Evolutionary conservation across 1,140 invertebrate species (phyloP).

Genomic region (Battus philenor): DNA sequence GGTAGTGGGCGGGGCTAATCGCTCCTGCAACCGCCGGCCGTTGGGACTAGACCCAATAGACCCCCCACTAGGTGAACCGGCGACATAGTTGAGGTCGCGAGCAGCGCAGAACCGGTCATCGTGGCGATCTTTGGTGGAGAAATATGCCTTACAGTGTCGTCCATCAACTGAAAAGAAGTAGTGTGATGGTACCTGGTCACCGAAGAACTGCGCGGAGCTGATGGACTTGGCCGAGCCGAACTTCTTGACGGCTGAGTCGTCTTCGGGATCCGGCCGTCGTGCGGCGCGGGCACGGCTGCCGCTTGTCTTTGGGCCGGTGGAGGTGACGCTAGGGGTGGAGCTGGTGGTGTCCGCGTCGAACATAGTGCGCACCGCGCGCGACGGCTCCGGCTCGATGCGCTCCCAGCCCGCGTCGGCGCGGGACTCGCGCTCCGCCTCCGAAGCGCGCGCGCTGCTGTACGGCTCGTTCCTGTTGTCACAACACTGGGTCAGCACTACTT

Average conservation of each 20-base stretch:
- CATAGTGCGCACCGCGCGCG: constrained; percentile 51
- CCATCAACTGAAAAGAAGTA: not conserved
- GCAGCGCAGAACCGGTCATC: no score
- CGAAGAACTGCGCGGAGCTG: constrained; percentile 97
- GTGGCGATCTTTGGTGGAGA: no score
- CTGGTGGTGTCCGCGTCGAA: constrained; percentile 28
- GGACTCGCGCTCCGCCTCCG: constrained; percentile 15
- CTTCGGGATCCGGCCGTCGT: constrained; percentile 28
- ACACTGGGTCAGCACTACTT: no score
- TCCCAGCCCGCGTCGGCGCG: constrained; percentile 40
- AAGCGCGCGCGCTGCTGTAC: constrained; percentile 33
- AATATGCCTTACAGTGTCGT: not conserved
- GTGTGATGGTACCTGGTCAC: constrained; percentile 75
- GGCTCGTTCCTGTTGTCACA: constrained; percentile 63
- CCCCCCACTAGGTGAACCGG: no score
- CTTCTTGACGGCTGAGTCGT: constrained; percentile 91
- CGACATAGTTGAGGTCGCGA: no score
- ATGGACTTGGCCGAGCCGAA: constrained; percentile 98
- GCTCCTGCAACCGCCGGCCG: no score
- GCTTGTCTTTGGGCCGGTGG: constrained; percentile 8
- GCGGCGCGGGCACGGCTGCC: constrained; percentile 10
- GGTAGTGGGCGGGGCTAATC: no score
- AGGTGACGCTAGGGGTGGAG: constrained; percentile 13
- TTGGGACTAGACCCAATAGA: no score
- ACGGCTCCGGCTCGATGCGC: constrained; percentile 53